Conservation (phyloP, 2,797 vertebrate species). For the Helostoma temminkii region DNA sequence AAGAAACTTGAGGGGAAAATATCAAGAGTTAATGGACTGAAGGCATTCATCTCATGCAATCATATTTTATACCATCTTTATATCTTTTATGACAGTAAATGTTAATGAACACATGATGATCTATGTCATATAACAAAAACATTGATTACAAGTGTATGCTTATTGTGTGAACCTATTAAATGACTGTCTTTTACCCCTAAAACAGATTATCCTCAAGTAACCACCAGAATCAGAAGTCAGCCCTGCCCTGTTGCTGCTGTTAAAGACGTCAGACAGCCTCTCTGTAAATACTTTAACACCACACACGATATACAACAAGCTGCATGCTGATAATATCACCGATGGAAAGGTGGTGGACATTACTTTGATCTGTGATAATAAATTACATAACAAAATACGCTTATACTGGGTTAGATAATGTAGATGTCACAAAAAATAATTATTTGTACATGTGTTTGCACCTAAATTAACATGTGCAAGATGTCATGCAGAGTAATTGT, state of each 20-base stretch:
- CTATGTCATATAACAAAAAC: slow-evolving; percentile 9
- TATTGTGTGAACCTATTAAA: slow-evolving; percentile 39
- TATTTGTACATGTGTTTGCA: slow-evolving; percentile 64
- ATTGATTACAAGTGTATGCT: slow-evolving; percentile 11
- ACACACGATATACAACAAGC: slow-evolving; percentile 71
- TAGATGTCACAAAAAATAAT: slow-evolving; percentile 64
- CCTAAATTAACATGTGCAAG: slow-evolving; percentile 42
- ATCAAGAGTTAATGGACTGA: no score
- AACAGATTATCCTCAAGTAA: slow-evolving; percentile 99
- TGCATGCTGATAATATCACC: slow-evolving; percentile 93
- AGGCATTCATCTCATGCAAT: slow-evolving; percentile 29
- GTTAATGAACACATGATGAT: not conserved
- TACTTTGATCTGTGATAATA: slow-evolving; percentile 70
- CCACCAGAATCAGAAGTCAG: slow-evolving; percentile 87
- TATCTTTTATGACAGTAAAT: not conserved
- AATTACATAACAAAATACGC: slow-evolving; percentile 59
- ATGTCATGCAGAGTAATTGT: slow-evolving; percentile 21
- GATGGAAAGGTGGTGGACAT: slow-evolving; percentile 69
- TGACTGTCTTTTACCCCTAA: slow-evolving; percentile 73
- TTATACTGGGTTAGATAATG: slow-evolving; percentile 51
- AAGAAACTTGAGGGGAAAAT: not conserved
- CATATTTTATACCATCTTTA: slow-evolving; percentile 7
- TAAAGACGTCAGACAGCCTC: slow-evolving; percentile 77
- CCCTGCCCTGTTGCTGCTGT: slow-evolving; percentile 91
- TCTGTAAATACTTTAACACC: slow-evolving; percentile 73